phyloP scores from a whole-genome alignment of 2,113 vertebrate genomes.

The Brachypteracias leptosomus region DNA sequence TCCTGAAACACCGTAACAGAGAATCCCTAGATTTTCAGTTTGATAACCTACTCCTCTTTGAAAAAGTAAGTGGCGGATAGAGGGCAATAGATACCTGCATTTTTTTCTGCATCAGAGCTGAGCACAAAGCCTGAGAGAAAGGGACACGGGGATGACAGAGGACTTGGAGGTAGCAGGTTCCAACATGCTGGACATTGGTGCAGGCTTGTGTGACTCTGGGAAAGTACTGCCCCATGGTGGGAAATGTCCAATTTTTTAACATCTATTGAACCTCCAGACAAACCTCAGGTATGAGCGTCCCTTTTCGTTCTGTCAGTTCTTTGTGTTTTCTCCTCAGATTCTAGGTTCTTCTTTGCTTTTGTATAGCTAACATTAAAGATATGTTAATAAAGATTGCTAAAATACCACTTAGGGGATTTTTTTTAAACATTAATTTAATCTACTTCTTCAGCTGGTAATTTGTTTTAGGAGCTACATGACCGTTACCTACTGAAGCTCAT shows the following conservation, averaged over 20 bases:
- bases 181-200: background rate
- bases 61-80: background rate
- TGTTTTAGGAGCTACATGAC: background rate
- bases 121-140: background rate
- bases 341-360: background rate
- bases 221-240: background rate
- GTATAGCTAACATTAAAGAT: background rate
- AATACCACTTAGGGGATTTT: rapidly evolving
- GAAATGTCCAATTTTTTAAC: background rate
- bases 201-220: background rate
- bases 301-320: background rate
- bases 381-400: background rate
- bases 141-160: background rate
- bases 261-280: background rate
- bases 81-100: background rate
- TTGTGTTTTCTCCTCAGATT: background rate
- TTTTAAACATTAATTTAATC: background rate
- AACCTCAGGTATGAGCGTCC: background rate
- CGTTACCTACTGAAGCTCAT: background rate
- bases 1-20: rapidly evolving
- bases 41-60: background rate
- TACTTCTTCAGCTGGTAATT: background rate
- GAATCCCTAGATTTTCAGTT: background rate
- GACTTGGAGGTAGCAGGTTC: background rate
- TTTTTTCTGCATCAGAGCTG: background rate